Conservation (phyloP, 2,113 vertebrate genomes). For the Ophthalmolycus amberensis region DNA sequence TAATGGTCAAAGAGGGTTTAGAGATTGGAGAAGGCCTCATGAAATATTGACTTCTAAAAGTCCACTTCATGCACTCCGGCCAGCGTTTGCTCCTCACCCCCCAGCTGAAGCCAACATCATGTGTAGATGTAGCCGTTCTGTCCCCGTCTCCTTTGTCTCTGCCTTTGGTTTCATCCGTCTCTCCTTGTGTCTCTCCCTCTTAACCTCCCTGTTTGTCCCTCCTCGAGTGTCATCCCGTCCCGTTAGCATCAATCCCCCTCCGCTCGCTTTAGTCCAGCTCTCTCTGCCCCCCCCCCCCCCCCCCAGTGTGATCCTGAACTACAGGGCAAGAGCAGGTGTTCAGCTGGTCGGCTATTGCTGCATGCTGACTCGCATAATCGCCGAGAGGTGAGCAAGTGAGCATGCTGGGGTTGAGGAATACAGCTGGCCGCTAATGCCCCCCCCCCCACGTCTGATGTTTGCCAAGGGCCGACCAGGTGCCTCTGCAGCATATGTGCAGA, state of each 20-base stretch:
- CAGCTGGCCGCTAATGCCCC: slow-evolving; percentile 71
- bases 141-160: slow-evolving; percentile 2
- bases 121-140: not conserved
- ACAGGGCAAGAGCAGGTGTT: slow-evolving; percentile 54
- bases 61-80: not conserved
- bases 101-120: slow-evolving; percentile 8
- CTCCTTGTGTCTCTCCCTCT: slow-evolving; percentile 24
- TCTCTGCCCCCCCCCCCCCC: not conserved
- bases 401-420: slow-evolving; percentile 66
- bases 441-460: slow-evolving; percentile 67
- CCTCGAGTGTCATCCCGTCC: slow-evolving; percentile 30
- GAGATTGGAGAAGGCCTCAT: slow-evolving; percentile 15
- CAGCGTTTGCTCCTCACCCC: slow-evolving; percentile 20
- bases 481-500: slow-evolving; percentile 23
- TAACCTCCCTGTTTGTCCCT: slow-evolving; percentile 39
- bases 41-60: slow-evolving; percentile 43
- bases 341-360: slow-evolving; percentile 66
- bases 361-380: slow-evolving; percentile 70
- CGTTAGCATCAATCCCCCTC: slow-evolving; percentile 29
- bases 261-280: not conserved
- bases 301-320: slow-evolving; percentile 37
- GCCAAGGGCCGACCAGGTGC: slow-evolving; percentile 67
- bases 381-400: slow-evolving; percentile 61
- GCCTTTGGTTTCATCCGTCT: slow-evolving; percentile 15
- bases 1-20: slow-evolving; percentile 11